A percentile compares a stretch with the other conserved stretches of the same genome.
These are phyloP conservation scores for Mormoops blainvillei DNA, from an alignment of 2,113 vertebrate genomes.

Conservation along the genomic window DNA sequence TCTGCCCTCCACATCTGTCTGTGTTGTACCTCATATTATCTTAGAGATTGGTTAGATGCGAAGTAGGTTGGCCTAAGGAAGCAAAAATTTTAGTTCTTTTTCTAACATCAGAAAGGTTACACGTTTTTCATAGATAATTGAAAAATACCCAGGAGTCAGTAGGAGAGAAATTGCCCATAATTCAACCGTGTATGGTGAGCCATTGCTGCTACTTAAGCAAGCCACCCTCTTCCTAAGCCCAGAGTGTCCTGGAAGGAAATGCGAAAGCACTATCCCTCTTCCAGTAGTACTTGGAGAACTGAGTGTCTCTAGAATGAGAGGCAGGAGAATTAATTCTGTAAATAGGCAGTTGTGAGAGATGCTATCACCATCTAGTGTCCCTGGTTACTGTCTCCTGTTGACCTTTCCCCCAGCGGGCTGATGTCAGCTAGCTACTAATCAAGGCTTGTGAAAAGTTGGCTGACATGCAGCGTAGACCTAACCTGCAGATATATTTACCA, in stretches of 20 bases:
- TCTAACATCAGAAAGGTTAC: not conserved
- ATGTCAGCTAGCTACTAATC: not conserved
- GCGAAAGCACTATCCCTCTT: not conserved
- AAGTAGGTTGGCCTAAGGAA: not conserved
- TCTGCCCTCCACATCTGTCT: not conserved
- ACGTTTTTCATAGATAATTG: not conserved
- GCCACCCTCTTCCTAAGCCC: not conserved
- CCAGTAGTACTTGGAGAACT: not conserved
- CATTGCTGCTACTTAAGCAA: not conserved
- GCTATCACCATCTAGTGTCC: not conserved
- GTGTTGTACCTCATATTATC: not conserved
- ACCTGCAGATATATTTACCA: not conserved
- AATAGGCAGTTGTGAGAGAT: not conserved
- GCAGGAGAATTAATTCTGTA: not conserved
- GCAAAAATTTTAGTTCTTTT: not conserved
- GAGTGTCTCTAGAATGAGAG: not conserved
- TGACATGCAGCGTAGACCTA: not conserved
- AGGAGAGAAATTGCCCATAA: not conserved
- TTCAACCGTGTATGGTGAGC: not conserved
- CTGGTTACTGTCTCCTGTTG: not conserved
- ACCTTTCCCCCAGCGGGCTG: not conserved
- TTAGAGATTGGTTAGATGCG: not conserved
- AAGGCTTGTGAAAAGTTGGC: not conserved
- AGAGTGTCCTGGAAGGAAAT: not conserved
- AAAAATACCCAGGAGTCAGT: not conserved